Evolutionary conservation across 2,113 vertebrate genomes (phyloP).

Genomic region (Antidorcas marsupialis): DNA sequence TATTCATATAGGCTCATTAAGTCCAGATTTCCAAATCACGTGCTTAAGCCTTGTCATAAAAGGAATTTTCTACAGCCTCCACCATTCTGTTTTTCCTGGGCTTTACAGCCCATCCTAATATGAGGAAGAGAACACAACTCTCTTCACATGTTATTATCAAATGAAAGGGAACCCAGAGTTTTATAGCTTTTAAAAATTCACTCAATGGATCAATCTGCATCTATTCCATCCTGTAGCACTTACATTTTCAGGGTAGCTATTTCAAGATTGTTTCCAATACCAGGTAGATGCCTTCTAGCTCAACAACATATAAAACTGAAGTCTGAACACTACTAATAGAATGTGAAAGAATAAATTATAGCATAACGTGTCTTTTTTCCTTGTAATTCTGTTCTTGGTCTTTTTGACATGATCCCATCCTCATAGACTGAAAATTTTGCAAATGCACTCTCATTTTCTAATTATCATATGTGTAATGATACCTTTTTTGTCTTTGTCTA

Average conservation of each 20-base stretch:
- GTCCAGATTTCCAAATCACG: background rate
- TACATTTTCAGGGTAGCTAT: background rate
- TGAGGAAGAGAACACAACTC: background rate
- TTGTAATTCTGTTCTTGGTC: too few species aligned
- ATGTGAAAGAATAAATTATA: background rate
- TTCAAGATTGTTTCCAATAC: background rate
- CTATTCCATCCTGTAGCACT: background rate
- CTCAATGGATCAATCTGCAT: background rate
- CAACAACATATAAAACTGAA: background rate
- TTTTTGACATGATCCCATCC: background rate
- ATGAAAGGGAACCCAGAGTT: background rate
- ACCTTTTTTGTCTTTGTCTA: background rate
- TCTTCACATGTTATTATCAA: background rate
- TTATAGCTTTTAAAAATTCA: background rate
- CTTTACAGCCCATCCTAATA: background rate
- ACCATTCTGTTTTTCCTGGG: background rate
- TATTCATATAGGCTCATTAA: background rate
- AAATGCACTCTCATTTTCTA: background rate
- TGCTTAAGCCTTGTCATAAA: background rate
- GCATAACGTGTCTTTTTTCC: background rate
- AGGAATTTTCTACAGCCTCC: background rate
- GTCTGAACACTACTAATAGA: background rate
- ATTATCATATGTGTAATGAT: background rate
- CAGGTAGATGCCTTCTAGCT: background rate
- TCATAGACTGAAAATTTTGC: background rate